Conservation (phyloP, 1,140 invertebrate species). For the Camponotus pennsylvanicus region DNA sequence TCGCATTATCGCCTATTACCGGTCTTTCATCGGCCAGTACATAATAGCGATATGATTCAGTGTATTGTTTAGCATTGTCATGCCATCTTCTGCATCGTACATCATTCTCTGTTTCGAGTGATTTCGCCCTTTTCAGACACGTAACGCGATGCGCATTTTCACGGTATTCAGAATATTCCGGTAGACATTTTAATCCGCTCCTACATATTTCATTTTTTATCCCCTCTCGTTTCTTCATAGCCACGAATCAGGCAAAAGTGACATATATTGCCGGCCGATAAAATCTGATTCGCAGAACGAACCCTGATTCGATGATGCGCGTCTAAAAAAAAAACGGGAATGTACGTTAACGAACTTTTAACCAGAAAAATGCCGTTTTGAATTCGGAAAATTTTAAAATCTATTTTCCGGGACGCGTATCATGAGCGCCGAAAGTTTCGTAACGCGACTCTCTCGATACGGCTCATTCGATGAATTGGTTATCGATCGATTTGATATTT, state of each 20-base stretch:
- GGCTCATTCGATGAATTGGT: slow-evolving; percentile 45
- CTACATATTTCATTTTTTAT: background rate
- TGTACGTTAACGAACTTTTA: background rate
- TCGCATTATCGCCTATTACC: slow-evolving; percentile 56
- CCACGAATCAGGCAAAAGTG: background rate
- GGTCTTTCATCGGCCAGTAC: slow-evolving; percentile 52
- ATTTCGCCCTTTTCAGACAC: slow-evolving; percentile 27
- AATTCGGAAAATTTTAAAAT: background rate
- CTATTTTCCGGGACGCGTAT: background rate
- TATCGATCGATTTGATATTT: slow-evolving; percentile 55
- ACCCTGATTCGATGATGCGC: background rate
- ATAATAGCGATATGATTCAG: slow-evolving; percentile 53
- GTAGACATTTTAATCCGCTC: background rate
- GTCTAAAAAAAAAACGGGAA: background rate
- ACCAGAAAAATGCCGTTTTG: background rate
- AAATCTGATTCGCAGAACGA: background rate
- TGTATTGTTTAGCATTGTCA: slow-evolving; percentile 56
- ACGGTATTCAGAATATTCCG: background rate
- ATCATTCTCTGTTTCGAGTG: slow-evolving; percentile 46
- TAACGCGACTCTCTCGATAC: slow-evolving; percentile 5
- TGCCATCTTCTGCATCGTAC: slow-evolving; percentile 20
- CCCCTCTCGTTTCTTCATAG: background rate
- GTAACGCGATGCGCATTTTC: background rate
- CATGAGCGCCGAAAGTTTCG: background rate
- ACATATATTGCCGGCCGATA: background rate